Percentiles rank a stretch among this genome's conserved stretches.
These are phyloP conservation scores for Perognathus longimembris DNA, from an alignment of 2,113 vertebrate species.

Conservation along the genomic window DNA sequence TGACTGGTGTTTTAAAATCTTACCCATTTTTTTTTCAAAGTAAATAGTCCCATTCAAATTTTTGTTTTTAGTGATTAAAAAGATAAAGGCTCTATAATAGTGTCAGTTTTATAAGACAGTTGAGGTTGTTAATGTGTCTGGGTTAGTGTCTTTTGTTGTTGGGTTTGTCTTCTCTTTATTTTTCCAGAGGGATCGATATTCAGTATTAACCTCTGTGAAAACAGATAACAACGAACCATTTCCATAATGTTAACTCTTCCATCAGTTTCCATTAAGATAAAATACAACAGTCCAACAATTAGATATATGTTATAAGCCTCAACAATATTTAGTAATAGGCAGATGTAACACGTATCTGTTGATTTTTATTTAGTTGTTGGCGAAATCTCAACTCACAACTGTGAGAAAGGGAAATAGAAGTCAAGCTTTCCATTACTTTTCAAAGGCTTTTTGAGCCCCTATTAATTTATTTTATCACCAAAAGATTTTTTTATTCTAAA, in stretches of 20 bases:
- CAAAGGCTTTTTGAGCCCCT: background rate
- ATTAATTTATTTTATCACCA: slow-evolving; percentile 12
- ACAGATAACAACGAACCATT: slow-evolving; percentile 34
- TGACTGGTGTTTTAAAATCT: background rate
- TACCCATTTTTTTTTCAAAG: slow-evolving; percentile 19
- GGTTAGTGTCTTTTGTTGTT: slow-evolving; percentile 18
- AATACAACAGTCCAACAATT: background rate
- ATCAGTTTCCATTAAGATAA: slow-evolving; percentile 49
- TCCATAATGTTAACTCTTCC: slow-evolving; percentile 49
- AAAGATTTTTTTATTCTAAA: background rate
- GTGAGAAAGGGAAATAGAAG: slow-evolving; percentile 19
- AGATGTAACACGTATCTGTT: slow-evolving; percentile 2
- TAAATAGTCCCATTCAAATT: slow-evolving; percentile 11
- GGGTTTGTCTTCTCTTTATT: slow-evolving; percentile 3
- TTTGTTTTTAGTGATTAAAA: slow-evolving; percentile 55
- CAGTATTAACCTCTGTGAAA: slow-evolving; percentile 41
- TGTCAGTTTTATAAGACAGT: slow-evolving; percentile 51
- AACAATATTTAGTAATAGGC: slow-evolving; percentile 43
- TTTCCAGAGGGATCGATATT: slow-evolving; percentile 32
- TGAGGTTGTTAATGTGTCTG: slow-evolving; percentile 29
- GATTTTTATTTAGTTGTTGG: slow-evolving; percentile 11
- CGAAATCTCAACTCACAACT: background rate
- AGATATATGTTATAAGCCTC: background rate
- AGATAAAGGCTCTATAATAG: background rate
- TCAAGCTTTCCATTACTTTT: background rate